Base-by-base conservation (phyloP, 2,113 vertebrate species). In the Suricata suricatta region DNA sequence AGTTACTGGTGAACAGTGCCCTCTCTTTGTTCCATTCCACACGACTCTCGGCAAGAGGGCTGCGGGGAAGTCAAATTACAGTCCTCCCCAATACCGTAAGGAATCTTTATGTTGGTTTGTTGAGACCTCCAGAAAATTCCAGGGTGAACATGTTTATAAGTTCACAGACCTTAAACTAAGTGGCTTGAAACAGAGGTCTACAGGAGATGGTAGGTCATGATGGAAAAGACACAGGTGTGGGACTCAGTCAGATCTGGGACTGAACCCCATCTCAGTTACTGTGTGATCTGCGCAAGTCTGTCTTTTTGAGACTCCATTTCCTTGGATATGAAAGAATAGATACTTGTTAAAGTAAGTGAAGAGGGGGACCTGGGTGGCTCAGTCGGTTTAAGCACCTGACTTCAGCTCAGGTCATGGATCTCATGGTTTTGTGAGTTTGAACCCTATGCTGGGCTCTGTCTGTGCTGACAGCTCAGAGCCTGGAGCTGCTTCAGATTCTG, bases 281-380 rank as follows among this genome's bases (percentile, higher is more conserved):
- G 33, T 92, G 23, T 89, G 41, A 87, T 90, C 7, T 29, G 27
- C 31, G 52, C 33, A 96, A 95, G 44, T 71, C 23, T 41, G 79
- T 68, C 66, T 91, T 85, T 85, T 13, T 81, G 35, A 96, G 31
- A 88, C 29, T 89, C 54, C 33, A 31, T 52, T 84, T 97, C 84
- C 64, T 90, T 29, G 72, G 31, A 72, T 71, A 91, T 69, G 23
- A 83, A 90, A 87, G 12, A 72, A 81, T 16, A 77, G 3, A 35
- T 12, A 96, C 23, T 25, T 85, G 81, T 41, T 25, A 74, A 85
- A 38, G 31, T 38, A 87, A 41, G 5, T 93, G 19, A 47, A 76
- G 79, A 95, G 60, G 21, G 57, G 57, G 7, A 8, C 21, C 57
- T 60, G 2, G 57, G 57, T 60, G 57, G 57, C 57, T 60, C 57